These are phyloP conservation scores for Fregetta grallaria DNA, from an alignment of 2,113 vertebrate species.

Conservation along the genomic window DNA sequence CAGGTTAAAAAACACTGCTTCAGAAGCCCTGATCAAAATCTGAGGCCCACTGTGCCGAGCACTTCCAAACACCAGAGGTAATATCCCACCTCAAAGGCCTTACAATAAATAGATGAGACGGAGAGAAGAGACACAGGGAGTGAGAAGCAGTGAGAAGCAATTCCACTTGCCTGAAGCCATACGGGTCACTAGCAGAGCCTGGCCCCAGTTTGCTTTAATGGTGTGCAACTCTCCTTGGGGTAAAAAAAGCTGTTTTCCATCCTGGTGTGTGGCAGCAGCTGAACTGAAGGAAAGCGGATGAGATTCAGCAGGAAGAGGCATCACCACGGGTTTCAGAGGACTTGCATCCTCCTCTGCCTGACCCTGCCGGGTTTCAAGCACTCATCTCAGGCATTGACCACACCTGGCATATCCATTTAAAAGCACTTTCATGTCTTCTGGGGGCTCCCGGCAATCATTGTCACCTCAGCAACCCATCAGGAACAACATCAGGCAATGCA, in stretches of 20 bases:
- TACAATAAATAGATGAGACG: not conserved
- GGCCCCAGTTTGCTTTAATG: not conserved
- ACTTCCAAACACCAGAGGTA: not conserved
- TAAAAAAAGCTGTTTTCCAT: not conserved
- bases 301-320: not conserved
- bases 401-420: not conserved
- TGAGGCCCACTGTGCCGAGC: not conserved
- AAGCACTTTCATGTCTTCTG: not conserved
- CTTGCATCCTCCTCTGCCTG: not conserved
- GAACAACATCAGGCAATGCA: not conserved
- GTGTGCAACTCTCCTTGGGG: not conserved
- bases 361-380: not conserved
- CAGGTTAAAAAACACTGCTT: not conserved
- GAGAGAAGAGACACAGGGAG: not conserved
- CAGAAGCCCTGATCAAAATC: not conserved
- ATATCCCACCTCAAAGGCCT: not conserved
- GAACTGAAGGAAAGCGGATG: not conserved
- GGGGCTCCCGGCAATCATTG: not conserved
- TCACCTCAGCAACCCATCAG: not conserved
- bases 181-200: not conserved
- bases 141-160: not conserved
- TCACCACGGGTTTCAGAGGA: rapidly evolving
- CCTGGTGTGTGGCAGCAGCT: not conserved
- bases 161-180: not conserved
- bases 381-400: not conserved